These are phyloP conservation scores for Pantelozetes paolii DNA, from an alignment of 2,888 invertebrate species.

Conservation along the genomic window DNA sequence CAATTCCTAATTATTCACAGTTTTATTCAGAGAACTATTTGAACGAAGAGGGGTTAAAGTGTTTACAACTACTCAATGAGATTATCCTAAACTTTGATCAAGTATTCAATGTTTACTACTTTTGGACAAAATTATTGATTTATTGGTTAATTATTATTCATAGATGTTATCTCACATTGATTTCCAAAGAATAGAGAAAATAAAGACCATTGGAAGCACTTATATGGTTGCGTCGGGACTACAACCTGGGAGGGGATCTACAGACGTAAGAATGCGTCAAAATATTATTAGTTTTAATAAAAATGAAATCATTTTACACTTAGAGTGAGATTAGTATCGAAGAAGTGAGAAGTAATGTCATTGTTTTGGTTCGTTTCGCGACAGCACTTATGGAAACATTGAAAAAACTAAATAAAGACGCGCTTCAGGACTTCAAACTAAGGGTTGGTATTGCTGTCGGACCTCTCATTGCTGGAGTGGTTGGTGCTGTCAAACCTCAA, in stretches of 20 bases:
- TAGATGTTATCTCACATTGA: constrained; percentile 37
- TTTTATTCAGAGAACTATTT: constrained; percentile 47
- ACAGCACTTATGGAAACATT: constrained; percentile 66
- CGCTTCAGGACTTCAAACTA: constrained; percentile 61
- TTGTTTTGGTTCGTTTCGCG: constrained; percentile 66
- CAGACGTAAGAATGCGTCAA: constrained; percentile 7
- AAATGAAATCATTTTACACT: neutral
- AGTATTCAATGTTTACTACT: constrained; percentile 41
- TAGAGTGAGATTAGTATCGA: constrained; percentile 45
- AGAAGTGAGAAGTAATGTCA: constrained; percentile 51
- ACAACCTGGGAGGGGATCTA: constrained; percentile 47
- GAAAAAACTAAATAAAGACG: constrained; percentile 57
- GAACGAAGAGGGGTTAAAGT: constrained; percentile 48
- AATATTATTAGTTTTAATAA: no score
- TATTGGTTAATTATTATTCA: neutral
- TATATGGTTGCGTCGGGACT: constrained; percentile 53
- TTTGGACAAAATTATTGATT: neutral
- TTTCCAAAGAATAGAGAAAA: constrained; percentile 53
- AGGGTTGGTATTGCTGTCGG: constrained; percentile 82
- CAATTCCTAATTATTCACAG: constrained; percentile 79
- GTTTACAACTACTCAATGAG: constrained; percentile 48
- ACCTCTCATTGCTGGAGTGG: constrained; percentile 86
- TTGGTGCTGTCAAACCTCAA: constrained; percentile 60
- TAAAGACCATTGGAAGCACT: constrained; percentile 55
- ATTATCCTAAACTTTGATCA: constrained; percentile 49